phyloP scores from a whole-genome alignment of 1,140 invertebrate genomes.

The Ruditapes philippinarum region DNA sequence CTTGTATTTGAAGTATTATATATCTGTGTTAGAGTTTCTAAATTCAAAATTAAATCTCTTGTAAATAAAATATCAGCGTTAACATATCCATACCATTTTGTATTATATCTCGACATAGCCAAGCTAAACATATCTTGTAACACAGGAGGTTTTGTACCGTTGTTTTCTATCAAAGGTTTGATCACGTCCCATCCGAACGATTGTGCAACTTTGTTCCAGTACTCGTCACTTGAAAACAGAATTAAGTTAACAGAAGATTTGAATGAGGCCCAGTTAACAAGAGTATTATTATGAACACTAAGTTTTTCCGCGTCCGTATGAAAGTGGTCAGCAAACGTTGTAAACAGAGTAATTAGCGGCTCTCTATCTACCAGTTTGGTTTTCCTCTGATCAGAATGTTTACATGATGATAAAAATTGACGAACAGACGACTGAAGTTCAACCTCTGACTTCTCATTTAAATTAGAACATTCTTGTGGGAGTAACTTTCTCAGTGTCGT shows the following conservation, averaged over 20 bases:
- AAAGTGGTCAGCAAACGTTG: conserved; percentile 51
- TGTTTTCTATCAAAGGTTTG: background rate
- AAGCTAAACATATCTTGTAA: conserved; percentile 60
- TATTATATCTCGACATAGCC: conserved; percentile 46
- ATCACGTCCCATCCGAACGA: conserved; percentile 55
- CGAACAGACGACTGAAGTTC: background rate
- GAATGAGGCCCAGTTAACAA: conserved; percentile 58
- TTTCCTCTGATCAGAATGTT: background rate
- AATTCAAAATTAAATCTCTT: conserved; percentile 41
- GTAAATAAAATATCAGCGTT: conserved; percentile 68
- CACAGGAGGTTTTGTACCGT: conserved; percentile 39
- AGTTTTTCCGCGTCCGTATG: conserved; percentile 51
- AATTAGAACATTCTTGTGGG: background rate
- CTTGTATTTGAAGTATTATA: conserved; percentile 5
- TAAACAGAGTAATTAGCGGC: conserved; percentile 53
- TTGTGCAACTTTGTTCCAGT: background rate
- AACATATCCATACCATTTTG: conserved; percentile 63
- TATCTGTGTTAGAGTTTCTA: conserved; percentile 25
- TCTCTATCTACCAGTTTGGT: background rate
- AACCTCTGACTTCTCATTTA: background rate
- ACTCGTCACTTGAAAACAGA: conserved; percentile 53
- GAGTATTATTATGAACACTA: conserved; percentile 66
- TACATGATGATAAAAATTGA: conserved; percentile 7
- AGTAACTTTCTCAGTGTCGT: background rate
- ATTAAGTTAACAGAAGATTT: conserved; percentile 53